Base-by-base conservation (phyloP, 2,888 invertebrate genomes). In the Drosophila multiciliata region DNA sequence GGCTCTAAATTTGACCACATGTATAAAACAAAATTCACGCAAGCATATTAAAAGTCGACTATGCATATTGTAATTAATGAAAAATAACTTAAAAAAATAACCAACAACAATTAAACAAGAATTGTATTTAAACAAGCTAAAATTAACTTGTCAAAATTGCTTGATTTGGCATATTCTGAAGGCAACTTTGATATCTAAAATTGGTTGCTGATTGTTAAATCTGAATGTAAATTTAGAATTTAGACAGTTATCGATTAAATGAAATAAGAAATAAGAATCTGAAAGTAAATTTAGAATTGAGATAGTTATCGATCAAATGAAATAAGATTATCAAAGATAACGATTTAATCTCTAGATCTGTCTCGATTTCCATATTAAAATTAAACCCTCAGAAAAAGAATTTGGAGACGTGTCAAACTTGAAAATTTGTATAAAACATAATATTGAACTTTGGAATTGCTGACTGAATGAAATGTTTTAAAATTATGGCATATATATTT, bases 1-100 rank as follows among this genome's bases (percentile, higher is more conserved):
- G 49, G 52, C 32, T 48, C 6, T 62, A 45, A 45, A 75, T 65
- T 68, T 59, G 59, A 66, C 20, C 48, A 9, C 65, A 64, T 49
- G 29, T 38, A 54, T 40, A 61, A 17, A 40, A 29, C 23, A 58
- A 57, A 57, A 50, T 32, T 49, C 61, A 48, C 35, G 50, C 32
- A 60, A 20, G 26, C 29, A 12, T 29, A 26, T 20, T 23, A 11
- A 29, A 32, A n/a, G 7, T 5, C 15, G 17, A 20, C 11, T 23
- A 20, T 23, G 6, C 23, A 15, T 20, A 55, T 29, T n/a, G 4
- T 8, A 65, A 23, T 20, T 23, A 12, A 54, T 48, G 15, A 52
- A 23, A 36, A 35, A 9, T 4, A 38, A 17, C 23, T 20, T 3
- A n/a, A 3, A 11, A 3, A 23, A 38, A 9, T 17, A 15, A 11